phyloP scores from a whole-genome alignment of 2,888 invertebrate species.

The Folsomia manolachei region DNA sequence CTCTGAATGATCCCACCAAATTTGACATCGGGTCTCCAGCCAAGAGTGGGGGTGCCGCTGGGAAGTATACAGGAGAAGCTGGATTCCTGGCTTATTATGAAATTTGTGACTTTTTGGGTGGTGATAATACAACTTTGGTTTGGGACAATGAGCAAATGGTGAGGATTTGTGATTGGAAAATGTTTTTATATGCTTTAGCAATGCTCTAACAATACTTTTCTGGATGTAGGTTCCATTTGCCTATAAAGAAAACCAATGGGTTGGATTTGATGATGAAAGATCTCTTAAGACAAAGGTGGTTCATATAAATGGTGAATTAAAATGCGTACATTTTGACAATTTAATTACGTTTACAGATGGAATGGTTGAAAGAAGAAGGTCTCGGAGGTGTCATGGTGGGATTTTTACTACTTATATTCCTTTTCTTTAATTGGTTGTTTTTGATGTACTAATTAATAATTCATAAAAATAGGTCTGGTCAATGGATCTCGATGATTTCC shows the following conservation, averaged over 20 bases:
- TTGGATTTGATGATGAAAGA: constrained; percentile 90
- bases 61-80: constrained; percentile 86
- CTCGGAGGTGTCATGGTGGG: constrained; percentile 92
- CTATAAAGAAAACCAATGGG: constrained; percentile 86
- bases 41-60: constrained; percentile 78
- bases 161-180: no score
- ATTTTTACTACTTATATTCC: no score
- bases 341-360: constrained; percentile 64
- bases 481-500: constrained; percentile 92
- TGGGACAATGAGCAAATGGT: constrained; percentile 96
- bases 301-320: not conserved
- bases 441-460: no score
- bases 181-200: no score
- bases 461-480: no score
- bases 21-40: constrained; percentile 91
- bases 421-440: no score
- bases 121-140: constrained; percentile 84
- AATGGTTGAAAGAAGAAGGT: constrained; percentile 89
- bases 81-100: constrained; percentile 96
- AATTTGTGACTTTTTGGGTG: constrained; percentile 84
- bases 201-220: no score
- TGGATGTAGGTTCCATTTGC: constrained; percentile 95
- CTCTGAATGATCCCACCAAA: constrained; percentile 77
- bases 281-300: constrained; percentile 84
- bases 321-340: not conserved